phyloP scores from a whole-genome alignment of 2,113 vertebrate species.

The Vidua chalybeata region DNA sequence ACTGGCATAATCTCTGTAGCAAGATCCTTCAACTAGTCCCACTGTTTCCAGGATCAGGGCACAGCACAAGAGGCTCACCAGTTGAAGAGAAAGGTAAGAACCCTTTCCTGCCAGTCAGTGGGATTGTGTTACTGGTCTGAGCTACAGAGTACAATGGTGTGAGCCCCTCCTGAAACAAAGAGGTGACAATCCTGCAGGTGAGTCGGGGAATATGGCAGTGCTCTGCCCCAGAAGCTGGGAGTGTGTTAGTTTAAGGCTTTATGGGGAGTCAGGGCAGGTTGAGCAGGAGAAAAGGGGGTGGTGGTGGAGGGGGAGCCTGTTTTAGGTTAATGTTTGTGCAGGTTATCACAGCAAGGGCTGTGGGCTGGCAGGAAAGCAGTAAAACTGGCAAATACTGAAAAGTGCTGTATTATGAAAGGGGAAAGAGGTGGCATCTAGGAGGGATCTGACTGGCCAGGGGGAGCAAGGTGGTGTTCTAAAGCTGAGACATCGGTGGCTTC shows the following conservation, averaged over 20 bases:
- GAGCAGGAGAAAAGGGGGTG: not conserved
- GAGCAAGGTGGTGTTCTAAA: not conserved
- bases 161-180: not conserved
- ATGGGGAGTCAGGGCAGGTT: fast-evolving
- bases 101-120: not conserved
- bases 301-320: not conserved
- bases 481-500: not conserved
- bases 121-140: not conserved
- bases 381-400: not conserved
- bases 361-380: not conserved
- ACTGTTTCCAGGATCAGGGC: not conserved
- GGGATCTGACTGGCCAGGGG: not conserved
- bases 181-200: not conserved
- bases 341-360: not conserved
- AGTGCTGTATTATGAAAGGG: not conserved
- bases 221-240: not conserved
- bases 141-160: no score
- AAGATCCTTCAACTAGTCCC: not conserved
- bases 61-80: not conserved
- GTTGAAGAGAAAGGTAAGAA: not conserved
- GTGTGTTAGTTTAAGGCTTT: not conserved
- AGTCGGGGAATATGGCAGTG: fast-evolving
- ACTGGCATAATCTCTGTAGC: not conserved
- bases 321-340: not conserved
- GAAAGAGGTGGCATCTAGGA: not conserved